Percentiles rank a stretch among this genome's conserved stretches.
These are phyloP conservation scores for Pilophorus perplexus DNA, from an alignment of 2,888 invertebrate genomes.

Conservation along the genomic window DNA sequence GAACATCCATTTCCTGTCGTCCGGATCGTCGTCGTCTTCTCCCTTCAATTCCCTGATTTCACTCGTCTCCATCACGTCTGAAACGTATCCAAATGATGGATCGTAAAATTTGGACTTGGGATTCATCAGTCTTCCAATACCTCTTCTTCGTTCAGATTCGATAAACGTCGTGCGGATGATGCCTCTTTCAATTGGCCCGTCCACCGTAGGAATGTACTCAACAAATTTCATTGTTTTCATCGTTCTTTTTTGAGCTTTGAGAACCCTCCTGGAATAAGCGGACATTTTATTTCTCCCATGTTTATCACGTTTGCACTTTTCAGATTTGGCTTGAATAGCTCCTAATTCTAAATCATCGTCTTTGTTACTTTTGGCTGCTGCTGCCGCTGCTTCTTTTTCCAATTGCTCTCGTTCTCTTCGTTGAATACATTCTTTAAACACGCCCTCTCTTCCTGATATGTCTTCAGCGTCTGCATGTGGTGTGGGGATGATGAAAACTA, in stretches of 20 bases:
- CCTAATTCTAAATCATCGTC: no score
- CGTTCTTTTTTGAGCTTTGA: constrained; percentile 12
- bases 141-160: background rate
- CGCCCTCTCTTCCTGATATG: constrained; percentile 16
- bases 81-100: constrained; percentile 8
- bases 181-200: constrained; percentile 18
- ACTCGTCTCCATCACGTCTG: constrained; percentile 23
- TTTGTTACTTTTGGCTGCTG: background rate
- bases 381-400: background rate
- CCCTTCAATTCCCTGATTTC: constrained; percentile 18
- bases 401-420: background rate
- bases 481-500: constrained; percentile 29
- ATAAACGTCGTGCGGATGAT: constrained; percentile 11
- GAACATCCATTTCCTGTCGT: background rate
- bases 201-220: constrained; percentile 26
- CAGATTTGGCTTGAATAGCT: background rate
- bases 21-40: constrained; percentile 18
- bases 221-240: constrained; percentile 13
- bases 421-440: constrained; percentile 31
- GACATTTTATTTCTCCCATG: constrained; percentile 1
- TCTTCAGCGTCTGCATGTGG: constrained; percentile 24
- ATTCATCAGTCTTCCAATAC: background rate
- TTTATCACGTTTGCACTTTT: background rate
- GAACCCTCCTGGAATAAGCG: background rate
- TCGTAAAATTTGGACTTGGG: constrained; percentile 27